Conservation (phyloP, 2,113 vertebrate genomes). For the Anthoscopus minutus region DNA sequence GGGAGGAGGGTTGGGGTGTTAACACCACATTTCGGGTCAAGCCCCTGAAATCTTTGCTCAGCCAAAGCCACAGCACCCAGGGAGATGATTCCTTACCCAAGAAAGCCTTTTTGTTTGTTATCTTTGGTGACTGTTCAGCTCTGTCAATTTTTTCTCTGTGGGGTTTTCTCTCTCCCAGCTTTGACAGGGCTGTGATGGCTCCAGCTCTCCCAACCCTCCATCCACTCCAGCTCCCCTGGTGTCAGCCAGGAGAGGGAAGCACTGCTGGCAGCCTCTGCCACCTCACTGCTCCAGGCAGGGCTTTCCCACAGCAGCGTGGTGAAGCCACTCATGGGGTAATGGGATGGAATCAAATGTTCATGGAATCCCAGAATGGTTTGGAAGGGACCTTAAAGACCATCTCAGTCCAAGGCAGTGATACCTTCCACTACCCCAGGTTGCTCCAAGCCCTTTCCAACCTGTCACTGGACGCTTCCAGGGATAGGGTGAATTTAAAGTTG, state of each 20-base stretch:
- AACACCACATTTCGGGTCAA: background rate
- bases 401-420: background rate
- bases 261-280: background rate
- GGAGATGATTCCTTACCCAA: background rate
- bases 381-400: background rate
- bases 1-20: rapidly evolving
- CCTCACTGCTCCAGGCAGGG: background rate
- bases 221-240: background rate
- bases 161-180: background rate
- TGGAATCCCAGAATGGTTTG: background rate
- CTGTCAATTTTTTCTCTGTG: rapidly evolving
- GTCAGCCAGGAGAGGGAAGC: background rate
- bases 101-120: background rate
- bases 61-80: background rate
- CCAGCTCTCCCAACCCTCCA: background rate
- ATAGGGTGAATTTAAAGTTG: background rate
- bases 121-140: background rate
- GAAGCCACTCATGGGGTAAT: background rate
- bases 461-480: background rate
- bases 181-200: background rate
- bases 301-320: rapidly evolving
- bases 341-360: rapidly evolving
- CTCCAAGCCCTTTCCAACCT: background rate
- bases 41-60: background rate
- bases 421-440: background rate